Evolutionary conservation across 2,797 vertebrate species (phyloP).

Genomic region (Sebastes taczanowskii): DNA sequence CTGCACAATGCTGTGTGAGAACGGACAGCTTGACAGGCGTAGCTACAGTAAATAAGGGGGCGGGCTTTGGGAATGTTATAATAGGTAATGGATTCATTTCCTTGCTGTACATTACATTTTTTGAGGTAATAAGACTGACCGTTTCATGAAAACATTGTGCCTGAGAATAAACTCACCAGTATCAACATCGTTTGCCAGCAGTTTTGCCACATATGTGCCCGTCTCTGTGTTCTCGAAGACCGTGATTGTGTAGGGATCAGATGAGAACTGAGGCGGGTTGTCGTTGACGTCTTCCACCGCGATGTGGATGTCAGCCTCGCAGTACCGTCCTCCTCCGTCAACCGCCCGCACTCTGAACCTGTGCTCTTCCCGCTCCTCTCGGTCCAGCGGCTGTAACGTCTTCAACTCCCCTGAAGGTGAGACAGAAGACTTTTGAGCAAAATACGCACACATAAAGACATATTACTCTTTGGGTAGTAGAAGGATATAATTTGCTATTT

Average conservation of each 20-base stretch:
- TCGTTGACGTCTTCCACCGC: slow-evolving; percentile 93
- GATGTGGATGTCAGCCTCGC: slow-evolving; percentile 87
- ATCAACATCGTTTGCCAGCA: slow-evolving; percentile 91
- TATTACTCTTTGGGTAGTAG: neutral
- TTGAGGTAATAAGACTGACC: neutral
- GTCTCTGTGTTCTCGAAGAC: slow-evolving; percentile 97
- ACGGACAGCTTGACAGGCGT: neutral
- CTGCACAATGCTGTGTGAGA: neutral
- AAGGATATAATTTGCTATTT: neutral
- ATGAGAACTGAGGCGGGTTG: slow-evolving; percentile 90
- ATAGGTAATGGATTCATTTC: neutral
- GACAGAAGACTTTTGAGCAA: neutral
- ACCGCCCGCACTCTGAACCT: slow-evolving; percentile 87
- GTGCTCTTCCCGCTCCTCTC: slow-evolving; percentile 88
- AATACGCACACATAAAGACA: neutral
- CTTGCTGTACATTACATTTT: neutral
- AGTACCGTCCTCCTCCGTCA: slow-evolving; percentile 93
- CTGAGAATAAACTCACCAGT: slow-evolving; percentile 79
- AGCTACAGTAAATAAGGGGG: neutral
- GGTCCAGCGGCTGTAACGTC: slow-evolving; percentile 88
- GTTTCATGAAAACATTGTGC: neutral
- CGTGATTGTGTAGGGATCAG: slow-evolving; percentile 88
- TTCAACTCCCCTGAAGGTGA: slow-evolving; percentile 90
- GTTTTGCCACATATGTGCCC: slow-evolving; percentile 89
- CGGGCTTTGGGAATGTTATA: neutral